Evolutionary conservation across 2,797 vertebrate genomes (phyloP), one percentile per base, ranked within the genome.

Genomic region (Pangasius macronema): DNA sequence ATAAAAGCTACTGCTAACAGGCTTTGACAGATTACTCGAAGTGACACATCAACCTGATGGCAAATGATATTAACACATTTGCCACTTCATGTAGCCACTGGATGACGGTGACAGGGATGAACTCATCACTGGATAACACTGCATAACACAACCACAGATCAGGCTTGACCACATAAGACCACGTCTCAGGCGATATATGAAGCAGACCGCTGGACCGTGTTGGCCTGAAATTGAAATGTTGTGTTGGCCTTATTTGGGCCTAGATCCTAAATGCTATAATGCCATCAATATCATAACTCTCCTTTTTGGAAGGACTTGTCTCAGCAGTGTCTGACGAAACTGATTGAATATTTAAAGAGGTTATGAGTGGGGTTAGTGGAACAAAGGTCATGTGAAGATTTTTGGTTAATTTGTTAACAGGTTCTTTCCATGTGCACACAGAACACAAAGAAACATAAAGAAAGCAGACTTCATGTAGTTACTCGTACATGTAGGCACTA

Each of bases 361-460:
- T 59, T 59, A 57, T 5, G 27, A 51, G 51, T 59, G 36, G 18
- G 51, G 87, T 75, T 75, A 73, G 33, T 82, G 46, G 67, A 65
- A 53, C 83, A 85, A 85, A 88, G 87, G 57, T 55, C 57, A 65
- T 75, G 55, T 63, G 33, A 81, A 75, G 24, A 63, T 30, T 16
- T 59, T 8, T 67, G 73, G 55, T 57, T 75, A 36, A 82, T 82
- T n/a, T 61, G 27, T 68, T 18, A 51, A 82, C n/a, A 49, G 18
- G 5, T 7, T 9, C 13, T 57, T 24, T 81, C 22, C 6, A n/a
- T 30, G 27, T 73, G 79, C 18, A 61, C 36, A 57, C 27, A 77
- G 49, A 77, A 30, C 27, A 77, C 49, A 55, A 20, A 30, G n/a
- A 57, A 55, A 9, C 76, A 79, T 18, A 20, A 63, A 24, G 20